These are phyloP conservation scores for Pristionchus japonicus DNA, from an alignment of 2,888 invertebrate species.

Conservation along the genomic window DNA sequence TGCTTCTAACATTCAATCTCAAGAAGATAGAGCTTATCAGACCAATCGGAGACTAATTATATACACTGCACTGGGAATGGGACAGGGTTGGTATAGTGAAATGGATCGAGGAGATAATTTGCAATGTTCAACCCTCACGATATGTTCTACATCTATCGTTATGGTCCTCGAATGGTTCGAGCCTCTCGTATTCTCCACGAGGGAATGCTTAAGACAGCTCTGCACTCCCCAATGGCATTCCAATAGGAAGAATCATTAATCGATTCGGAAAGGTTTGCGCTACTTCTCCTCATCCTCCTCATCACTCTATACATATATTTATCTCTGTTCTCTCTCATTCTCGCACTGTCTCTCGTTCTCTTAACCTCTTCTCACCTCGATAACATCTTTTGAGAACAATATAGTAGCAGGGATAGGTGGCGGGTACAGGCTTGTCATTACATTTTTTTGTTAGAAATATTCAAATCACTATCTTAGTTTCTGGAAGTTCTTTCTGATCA, in stretches of 20 bases:
- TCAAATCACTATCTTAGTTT: too few relatives aligned
- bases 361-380: neutral
- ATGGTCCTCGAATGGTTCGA: constrained; percentile 76
- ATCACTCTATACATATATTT: neutral
- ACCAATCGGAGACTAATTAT: constrained; percentile 76
- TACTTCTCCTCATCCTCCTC: neutral
- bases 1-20: constrained; percentile 58
- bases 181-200: constrained; percentile 76
- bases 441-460: too few relatives aligned
- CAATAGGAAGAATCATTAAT: constrained; percentile 77
- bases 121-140: constrained; percentile 66
- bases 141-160: constrained; percentile 70
- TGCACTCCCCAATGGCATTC: constrained; percentile 76
- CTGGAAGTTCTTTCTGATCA: too few relatives aligned
- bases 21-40: constrained; percentile 52
- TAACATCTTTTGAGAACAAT: neutral
- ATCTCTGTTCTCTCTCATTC: neutral
- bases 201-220: constrained; percentile 72
- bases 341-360: neutral
- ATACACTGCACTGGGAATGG: constrained; percentile 77
- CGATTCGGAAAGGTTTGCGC: constrained; percentile 74
- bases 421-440: neutral
- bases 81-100: constrained; percentile 68
- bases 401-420: neutral
- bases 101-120: too few relatives aligned